Conservation (phyloP, 2,888 invertebrate genomes). For the Trachelus stipa region DNA sequence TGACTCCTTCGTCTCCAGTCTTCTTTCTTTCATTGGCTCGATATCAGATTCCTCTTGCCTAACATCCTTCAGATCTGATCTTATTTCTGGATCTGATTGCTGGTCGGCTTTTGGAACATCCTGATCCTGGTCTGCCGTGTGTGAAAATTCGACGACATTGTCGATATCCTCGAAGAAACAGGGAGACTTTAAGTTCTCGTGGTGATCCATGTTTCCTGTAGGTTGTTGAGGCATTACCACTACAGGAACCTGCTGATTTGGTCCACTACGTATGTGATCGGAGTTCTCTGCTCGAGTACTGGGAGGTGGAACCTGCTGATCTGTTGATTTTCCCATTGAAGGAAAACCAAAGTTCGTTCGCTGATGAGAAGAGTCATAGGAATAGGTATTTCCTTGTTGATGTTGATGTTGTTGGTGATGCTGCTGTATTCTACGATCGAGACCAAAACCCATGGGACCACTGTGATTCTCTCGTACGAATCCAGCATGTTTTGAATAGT, state of each 20-base stretch:
- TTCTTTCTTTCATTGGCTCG: background rate
- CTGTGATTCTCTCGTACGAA: background rate
- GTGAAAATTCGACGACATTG: background rate
- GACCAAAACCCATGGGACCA: background rate
- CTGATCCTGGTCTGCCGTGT: background rate
- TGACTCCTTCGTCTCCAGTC: background rate
- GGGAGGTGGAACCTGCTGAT: slow-evolving; percentile 6
- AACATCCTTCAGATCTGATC: background rate
- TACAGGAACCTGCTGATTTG: slow-evolving; percentile 3
- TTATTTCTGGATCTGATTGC: background rate
- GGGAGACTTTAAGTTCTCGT: background rate
- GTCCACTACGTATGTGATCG: background rate
- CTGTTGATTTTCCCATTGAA: background rate
- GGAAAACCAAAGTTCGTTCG: background rate
- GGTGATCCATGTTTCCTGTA: background rate
- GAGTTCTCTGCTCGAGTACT: background rate
- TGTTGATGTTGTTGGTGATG: background rate
- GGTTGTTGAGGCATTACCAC: background rate
- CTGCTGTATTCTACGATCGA: slow-evolving; percentile 17
- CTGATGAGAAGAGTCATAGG: background rate
- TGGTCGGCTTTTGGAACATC: background rate
- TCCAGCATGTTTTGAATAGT: background rate
- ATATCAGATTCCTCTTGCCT: background rate
- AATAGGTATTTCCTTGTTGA: background rate
- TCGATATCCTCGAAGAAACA: background rate